Percentiles rank a stretch among this genome's conserved stretches.
Conservation (phyloP, 2,888 invertebrate genomes). For the Dorcus hopei region DNA sequence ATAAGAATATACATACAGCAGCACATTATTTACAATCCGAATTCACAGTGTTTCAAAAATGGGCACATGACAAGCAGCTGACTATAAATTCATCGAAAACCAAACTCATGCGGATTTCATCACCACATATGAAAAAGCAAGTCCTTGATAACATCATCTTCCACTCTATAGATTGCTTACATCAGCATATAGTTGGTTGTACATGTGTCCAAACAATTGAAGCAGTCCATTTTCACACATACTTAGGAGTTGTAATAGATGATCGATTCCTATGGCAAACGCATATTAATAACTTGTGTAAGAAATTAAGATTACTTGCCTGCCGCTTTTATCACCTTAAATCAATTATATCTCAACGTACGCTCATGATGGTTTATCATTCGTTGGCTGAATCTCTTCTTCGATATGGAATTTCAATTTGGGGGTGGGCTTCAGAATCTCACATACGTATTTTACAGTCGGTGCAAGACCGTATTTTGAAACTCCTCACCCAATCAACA, state of each 20-base stretch:
- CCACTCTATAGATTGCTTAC: no score
- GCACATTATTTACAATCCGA: not conserved
- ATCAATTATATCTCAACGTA: not conserved
- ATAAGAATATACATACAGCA: not conserved
- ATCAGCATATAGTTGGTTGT: not conserved
- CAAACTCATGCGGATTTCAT: not conserved
- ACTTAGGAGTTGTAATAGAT: no score
- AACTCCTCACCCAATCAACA: no score
- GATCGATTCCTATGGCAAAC: no score
- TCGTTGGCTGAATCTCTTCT: not conserved
- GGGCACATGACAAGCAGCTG: not conserved
- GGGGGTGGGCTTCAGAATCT: not conserved
- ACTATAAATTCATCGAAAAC: not conserved
- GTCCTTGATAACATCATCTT: not conserved
- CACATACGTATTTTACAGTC: no score
- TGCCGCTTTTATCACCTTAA: not conserved
- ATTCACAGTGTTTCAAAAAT: not conserved
- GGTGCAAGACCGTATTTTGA: no score
- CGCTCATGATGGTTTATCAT: not conserved
- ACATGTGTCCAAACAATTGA: not conserved
- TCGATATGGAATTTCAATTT: not conserved
- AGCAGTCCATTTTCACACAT: no score
- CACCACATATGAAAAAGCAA: not conserved
- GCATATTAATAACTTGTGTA: no score
- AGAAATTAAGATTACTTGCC: not conserved